Percentiles rank a stretch among this genome's conserved stretches.
Evolutionary conservation across 2,797 vertebrate genomes (phyloP).

Genomic region (Manis crassicaudata): DNA sequence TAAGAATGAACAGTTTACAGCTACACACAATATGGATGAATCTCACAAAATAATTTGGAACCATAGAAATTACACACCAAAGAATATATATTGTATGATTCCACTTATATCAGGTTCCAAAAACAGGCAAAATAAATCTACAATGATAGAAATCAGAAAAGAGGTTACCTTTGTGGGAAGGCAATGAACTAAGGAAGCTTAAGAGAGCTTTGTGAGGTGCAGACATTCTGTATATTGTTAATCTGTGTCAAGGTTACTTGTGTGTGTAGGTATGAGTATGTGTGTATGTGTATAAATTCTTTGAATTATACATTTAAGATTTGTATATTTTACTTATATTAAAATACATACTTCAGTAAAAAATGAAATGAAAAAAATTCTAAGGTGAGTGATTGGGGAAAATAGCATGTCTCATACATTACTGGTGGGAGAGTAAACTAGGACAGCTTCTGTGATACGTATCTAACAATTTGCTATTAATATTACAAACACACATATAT

Average conservation of each 20-base stretch:
- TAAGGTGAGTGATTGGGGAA: background rate
- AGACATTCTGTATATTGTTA: background rate
- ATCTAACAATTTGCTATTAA: background rate
- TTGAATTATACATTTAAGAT: background rate
- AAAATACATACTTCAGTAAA: background rate
- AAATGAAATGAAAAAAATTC: constrained; percentile 4
- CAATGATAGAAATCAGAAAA: background rate
- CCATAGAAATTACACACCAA: background rate
- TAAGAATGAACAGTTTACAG: constrained; percentile 2
- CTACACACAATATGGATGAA: background rate
- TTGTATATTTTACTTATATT: constrained; percentile 1
- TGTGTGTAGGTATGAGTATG: background rate
- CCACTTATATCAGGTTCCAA: background rate
- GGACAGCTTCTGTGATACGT: background rate
- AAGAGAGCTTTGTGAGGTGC: background rate
- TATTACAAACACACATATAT: background rate
- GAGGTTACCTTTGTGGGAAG: background rate
- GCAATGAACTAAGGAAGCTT: background rate
- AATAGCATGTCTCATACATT: background rate
- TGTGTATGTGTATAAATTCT: background rate
- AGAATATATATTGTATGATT: background rate
- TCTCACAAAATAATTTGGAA: constrained; percentile 31
- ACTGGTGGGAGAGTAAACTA: background rate
- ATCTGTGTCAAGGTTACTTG: background rate
- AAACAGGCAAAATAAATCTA: background rate